These are phyloP conservation scores for Phyto melanocephala DNA, from an alignment of 2,888 invertebrate species.

Conservation along the genomic window DNA sequence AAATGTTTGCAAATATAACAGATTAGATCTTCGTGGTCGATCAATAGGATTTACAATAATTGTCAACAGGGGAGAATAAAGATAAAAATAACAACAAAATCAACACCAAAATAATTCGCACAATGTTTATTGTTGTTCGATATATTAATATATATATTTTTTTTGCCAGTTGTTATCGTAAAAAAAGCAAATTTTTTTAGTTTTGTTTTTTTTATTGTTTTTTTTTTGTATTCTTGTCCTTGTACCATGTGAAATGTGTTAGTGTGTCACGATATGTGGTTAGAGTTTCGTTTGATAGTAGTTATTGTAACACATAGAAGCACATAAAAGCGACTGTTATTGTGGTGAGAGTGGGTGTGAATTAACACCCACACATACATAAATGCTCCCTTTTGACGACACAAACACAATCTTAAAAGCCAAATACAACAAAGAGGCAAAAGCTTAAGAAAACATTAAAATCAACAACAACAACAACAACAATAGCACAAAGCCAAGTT, in stretches of 20 bases:
- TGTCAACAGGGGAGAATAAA: slow-evolving; percentile 5
- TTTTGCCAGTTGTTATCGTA: neutral
- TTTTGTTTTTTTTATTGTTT: neutral
- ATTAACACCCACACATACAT: neutral
- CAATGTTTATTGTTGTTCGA: slow-evolving; percentile 22
- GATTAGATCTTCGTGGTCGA: slow-evolving; percentile 58
- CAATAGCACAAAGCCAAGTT: slow-evolving; percentile 24
- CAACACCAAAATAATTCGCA: slow-evolving; percentile 48
- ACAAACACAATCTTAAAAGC: neutral
- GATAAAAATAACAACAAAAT: slow-evolving; percentile 14
- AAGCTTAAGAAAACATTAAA: neutral
- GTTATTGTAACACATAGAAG: slow-evolving; percentile 22
- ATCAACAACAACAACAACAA: neutral
- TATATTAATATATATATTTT: neutral
- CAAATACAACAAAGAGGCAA: slow-evolving; percentile 15
- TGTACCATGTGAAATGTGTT: slow-evolving; percentile 1
- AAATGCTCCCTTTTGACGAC: too few relatives aligned
- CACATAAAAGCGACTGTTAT: slow-evolving; percentile 41
- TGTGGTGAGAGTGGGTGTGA: neutral
- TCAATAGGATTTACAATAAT: slow-evolving; percentile 57
- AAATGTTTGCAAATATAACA: slow-evolving; percentile 39
- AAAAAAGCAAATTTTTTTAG: slow-evolving; percentile 2
- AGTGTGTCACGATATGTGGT: slow-evolving; percentile 24
- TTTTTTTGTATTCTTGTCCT: neutral
- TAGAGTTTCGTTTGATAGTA: slow-evolving; percentile 32